Percentiles rank a stretch among this genome's conserved stretches.
These are phyloP conservation scores for Trichomycterus rosablanca DNA, from an alignment of 2,113 vertebrate species.

Conservation along the genomic window DNA sequence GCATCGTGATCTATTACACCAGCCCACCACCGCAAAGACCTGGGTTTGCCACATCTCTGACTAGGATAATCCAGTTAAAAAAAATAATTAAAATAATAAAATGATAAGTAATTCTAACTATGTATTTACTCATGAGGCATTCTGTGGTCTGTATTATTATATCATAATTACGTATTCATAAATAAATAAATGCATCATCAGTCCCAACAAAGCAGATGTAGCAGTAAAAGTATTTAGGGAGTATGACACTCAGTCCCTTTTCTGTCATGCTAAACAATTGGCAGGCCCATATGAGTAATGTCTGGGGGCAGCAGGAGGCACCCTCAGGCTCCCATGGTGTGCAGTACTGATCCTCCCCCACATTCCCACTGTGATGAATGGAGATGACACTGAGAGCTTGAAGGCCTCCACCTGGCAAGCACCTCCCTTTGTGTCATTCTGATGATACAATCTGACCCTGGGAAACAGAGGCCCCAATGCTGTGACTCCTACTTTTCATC, in stretches of 20 bases:
- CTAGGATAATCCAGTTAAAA: no score
- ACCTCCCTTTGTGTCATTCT: constrained; percentile 65
- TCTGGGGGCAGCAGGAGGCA: neutral
- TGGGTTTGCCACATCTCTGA: no score
- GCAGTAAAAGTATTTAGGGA: no score
- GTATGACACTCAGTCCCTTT: neutral
- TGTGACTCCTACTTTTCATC: constrained; percentile 47
- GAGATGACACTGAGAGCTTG: constrained; percentile 24
- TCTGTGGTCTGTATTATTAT: no score
- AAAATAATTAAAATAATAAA: no score
- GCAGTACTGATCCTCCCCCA: constrained; percentile 41
- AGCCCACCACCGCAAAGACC: no score
- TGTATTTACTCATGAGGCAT: no score
- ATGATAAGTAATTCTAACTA: no score
- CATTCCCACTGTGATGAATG: constrained; percentile 37
- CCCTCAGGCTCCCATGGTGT: constrained; percentile 27
- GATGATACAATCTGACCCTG: constrained; percentile 61
- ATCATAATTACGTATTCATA: no score
- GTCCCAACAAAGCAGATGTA: no score
- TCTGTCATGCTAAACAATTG: neutral
- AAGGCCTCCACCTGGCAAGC: constrained; percentile 35
- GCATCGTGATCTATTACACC: no score
- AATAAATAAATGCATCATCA: no score
- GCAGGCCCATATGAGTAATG: constrained; percentile 41
- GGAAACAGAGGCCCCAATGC: constrained; percentile 60